phyloP scores from a whole-genome alignment of 2,797 vertebrate species.

The Sebastes hubbsi region DNA sequence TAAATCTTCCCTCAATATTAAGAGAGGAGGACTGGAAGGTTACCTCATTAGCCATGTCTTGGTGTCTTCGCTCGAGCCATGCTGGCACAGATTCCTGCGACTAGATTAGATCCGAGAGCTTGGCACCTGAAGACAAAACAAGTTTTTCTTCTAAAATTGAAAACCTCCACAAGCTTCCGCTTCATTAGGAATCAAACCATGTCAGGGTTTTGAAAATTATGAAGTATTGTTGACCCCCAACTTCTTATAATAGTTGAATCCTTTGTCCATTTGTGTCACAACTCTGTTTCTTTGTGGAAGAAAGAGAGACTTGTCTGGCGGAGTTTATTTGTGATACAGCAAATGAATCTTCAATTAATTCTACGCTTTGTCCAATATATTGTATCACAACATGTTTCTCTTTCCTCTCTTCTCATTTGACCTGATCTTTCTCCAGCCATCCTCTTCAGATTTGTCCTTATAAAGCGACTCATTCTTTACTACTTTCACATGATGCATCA shows the following conservation, averaged over 20 bases:
- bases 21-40: slow-evolving; percentile 27
- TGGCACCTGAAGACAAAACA: slow-evolving; percentile 25
- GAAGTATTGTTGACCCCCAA: not conserved
- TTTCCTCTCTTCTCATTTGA: not conserved
- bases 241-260: not conserved
- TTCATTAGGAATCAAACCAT: slow-evolving; percentile 9
- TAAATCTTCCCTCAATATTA: slow-evolving; percentile 53
- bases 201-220: not conserved
- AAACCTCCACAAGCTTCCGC: slow-evolving; percentile 3
- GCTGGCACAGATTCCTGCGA: slow-evolving; percentile 24
- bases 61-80: slow-evolving; percentile 32
- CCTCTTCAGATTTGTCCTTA: not conserved
- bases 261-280: not conserved
- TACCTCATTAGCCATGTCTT: slow-evolving; percentile 35
- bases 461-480: slow-evolving; percentile 4
- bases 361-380: not conserved
- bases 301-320: not conserved
- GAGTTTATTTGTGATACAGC: not conserved
- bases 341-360: not conserved
- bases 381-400: not conserved
- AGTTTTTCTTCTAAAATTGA: slow-evolving; percentile 18
- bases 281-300: too few species aligned
- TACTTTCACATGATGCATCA: slow-evolving; percentile 40
- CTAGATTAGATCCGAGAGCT: slow-evolving; percentile 26
- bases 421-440: not conserved